Conservation (phyloP, 2,888 invertebrate species). For the Agrilus cyanescens region DNA sequence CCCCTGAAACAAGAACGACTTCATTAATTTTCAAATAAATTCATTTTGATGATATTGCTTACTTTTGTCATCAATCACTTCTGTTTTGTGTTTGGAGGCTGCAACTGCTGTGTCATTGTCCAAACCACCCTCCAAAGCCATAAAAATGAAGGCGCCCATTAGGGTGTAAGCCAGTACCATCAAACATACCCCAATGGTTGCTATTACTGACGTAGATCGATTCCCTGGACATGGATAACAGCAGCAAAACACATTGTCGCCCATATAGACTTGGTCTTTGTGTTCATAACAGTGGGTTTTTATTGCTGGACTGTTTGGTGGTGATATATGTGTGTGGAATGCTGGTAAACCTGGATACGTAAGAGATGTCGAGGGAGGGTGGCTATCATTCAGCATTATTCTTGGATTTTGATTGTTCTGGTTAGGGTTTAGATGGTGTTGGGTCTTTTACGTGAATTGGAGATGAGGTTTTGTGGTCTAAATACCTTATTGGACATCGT, state of each 20-base stretch:
- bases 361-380: conserved; percentile 17
- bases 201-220: conserved; percentile 50
- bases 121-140: conserved; percentile 61
- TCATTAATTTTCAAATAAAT: conserved; percentile 7
- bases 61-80: conserved; percentile 20
- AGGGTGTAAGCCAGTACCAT: conserved; percentile 85
- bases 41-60: conserved; percentile 16
- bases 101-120: conserved; percentile 48
- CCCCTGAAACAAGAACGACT: background rate
- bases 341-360: conserved; percentile 28
- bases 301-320: conserved; percentile 31
- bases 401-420: no score
- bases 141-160: conserved; percentile 84
- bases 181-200: conserved; percentile 70
- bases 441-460: no score
- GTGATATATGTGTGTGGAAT: conserved; percentile 28
- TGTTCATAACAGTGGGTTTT: conserved; percentile 33
- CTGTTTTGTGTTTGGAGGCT: conserved; percentile 50
- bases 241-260: conserved; percentile 36
- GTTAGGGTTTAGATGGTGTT: no score
- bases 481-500: no score
- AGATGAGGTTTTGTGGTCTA: no score
- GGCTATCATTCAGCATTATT: no score
- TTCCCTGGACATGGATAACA: conserved; percentile 44
- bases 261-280: conserved; percentile 15